A percentile compares a stretch with the other conserved stretches of the same genome.
Evolutionary conservation across 2,797 vertebrate genomes (phyloP).

Genomic region (Poliocrania exsul): DNA sequence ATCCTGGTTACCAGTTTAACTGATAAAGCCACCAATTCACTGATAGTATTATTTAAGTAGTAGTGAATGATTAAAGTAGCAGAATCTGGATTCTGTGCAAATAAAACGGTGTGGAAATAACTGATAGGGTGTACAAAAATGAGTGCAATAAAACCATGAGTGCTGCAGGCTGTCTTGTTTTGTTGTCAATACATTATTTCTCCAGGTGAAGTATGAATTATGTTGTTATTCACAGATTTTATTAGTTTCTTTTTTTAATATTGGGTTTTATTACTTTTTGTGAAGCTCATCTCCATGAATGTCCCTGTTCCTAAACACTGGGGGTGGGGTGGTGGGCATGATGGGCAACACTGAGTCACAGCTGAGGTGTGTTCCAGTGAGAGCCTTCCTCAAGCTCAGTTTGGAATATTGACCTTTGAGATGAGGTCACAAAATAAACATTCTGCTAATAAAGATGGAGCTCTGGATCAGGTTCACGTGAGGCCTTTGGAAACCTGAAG

Average conservation of each 20-base stretch:
- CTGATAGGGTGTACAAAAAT: constrained; percentile 10
- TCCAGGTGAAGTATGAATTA: neutral
- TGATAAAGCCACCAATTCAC: constrained; percentile 58
- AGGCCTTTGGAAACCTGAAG: neutral
- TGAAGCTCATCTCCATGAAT: neutral
- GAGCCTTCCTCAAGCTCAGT: neutral
- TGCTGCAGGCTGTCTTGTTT: neutral
- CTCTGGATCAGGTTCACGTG: neutral
- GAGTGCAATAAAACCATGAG: constrained; percentile 28
- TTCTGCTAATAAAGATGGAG: neutral
- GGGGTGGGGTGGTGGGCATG: neutral
- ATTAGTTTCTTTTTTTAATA: neutral
- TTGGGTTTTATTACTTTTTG: neutral
- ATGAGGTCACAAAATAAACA: neutral
- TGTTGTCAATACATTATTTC: neutral
- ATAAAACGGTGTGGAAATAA: constrained; percentile 43
- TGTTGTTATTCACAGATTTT: neutral
- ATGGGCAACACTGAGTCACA: neutral
- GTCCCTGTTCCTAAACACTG: fast-evolving
- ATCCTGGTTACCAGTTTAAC: constrained; percentile 25
- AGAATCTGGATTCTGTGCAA: constrained; percentile 59
- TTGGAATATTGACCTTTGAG: neutral
- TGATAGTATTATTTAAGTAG: constrained; percentile 69
- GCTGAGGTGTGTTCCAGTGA: neutral
- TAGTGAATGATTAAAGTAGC: constrained; percentile 60